Percentiles rank a stretch among this genome's conserved stretches.
These are phyloP conservation scores for Fukomys damarensis DNA, from an alignment of 2,113 vertebrate genomes.

Conservation along the genomic window DNA sequence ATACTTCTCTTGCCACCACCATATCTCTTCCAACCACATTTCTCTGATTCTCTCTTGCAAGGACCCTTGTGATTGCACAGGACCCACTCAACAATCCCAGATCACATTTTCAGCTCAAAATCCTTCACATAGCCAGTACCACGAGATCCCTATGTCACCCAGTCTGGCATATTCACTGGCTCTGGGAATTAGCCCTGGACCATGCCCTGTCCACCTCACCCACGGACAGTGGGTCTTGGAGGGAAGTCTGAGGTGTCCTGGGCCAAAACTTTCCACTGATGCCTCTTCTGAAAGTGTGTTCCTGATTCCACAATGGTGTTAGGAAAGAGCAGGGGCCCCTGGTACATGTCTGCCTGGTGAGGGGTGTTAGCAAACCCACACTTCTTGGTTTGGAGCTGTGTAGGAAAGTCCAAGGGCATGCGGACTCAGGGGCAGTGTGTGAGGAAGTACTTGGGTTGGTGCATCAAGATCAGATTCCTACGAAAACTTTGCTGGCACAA, in stretches of 20 bases:
- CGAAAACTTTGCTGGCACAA: neutral
- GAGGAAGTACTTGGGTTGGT: neutral
- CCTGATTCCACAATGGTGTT: neutral
- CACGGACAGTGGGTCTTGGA: neutral
- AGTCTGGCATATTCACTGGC: neutral
- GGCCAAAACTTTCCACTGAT: neutral
- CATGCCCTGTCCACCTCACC: too few species aligned
- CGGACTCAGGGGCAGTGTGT: neutral
- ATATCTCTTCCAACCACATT: neutral
- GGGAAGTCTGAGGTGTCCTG: neutral
- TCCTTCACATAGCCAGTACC: neutral
- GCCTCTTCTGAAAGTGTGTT: neutral
- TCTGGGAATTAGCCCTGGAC: neutral
- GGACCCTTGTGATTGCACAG: fast-evolving
- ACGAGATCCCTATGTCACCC: fast-evolving
- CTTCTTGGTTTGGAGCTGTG: neutral
- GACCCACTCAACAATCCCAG: neutral
- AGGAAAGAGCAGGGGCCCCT: neutral
- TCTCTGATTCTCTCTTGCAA: neutral
- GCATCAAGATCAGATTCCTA: neutral
- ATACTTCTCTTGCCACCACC: fast-evolving
- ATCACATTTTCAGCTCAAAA: fast-evolving
- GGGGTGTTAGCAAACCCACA: neutral
- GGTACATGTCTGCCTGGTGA: fast-evolving
- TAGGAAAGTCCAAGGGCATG: neutral